Conservation (phyloP, 2,113 vertebrate genomes). For the Dicerorhinus sumatrensis region DNA sequence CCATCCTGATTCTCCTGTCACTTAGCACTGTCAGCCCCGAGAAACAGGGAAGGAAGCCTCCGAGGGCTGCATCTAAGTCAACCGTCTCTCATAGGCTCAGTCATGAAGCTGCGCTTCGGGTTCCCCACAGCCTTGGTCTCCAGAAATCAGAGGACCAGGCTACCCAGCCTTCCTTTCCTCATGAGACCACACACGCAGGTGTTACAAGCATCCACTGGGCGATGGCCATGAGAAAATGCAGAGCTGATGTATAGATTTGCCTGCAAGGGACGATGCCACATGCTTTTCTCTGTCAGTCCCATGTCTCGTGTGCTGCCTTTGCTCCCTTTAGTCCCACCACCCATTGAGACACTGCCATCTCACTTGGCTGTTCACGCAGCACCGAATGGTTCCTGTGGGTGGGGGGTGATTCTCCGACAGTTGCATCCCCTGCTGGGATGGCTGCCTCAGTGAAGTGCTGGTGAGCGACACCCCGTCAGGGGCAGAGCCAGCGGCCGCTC, state of each 20-base stretch:
- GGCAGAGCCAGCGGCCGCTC: neutral
- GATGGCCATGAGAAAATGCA: neutral
- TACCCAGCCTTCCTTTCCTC: neutral
- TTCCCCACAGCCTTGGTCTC: neutral
- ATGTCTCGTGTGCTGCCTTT: neutral
- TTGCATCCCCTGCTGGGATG: neutral
- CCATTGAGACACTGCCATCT: neutral
- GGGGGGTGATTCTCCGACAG: slow-evolving; percentile 14
- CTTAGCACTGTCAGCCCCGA: neutral
- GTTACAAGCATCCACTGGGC: neutral
- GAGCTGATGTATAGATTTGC: neutral
- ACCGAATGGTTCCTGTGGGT: neutral
- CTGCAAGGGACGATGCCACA: neutral
- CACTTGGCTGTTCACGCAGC: neutral
- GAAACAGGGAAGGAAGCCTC: neutral
- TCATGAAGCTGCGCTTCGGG: neutral
- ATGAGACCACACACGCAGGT: neutral
- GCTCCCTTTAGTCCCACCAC: neutral
- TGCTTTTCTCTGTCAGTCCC: too few species aligned
- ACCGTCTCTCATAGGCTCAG: neutral
- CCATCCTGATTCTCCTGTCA: neutral
- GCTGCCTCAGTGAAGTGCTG: neutral
- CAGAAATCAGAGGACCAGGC: slow-evolving; percentile 41
- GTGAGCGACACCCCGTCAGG: neutral
- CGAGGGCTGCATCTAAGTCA: slow-evolving; percentile 2